A percentile compares a stretch with the other conserved stretches of the same genome.
Evolutionary conservation across 2,797 vertebrate genomes (phyloP).

Genomic region (Antrozous pallidus): DNA sequence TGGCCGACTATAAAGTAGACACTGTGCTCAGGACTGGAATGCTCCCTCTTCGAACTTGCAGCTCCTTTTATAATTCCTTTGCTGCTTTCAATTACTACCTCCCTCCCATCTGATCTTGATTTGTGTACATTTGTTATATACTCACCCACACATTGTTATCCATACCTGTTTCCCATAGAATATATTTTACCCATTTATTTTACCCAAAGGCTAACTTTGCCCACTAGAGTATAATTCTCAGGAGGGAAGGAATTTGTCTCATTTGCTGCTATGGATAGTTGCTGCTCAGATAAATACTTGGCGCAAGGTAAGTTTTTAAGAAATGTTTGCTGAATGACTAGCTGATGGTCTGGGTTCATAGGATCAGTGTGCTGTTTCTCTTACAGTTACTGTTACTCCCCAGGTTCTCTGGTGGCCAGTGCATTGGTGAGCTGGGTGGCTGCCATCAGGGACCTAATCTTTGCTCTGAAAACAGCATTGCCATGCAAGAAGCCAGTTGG

Average conservation of each 20-base stretch:
- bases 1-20: background rate
- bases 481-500: background rate
- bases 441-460: background rate
- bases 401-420: background rate
- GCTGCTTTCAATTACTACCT: background rate
- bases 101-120: background rate
- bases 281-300: background rate
- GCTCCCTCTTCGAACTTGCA: background rate
- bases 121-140: background rate
- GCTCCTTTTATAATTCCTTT: background rate
- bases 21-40: background rate
- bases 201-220: background rate
- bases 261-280: background rate
- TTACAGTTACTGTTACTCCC: too few species aligned
- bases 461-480: background rate
- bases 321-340: background rate
- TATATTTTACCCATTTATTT: background rate
- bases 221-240: background rate
- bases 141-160: background rate
- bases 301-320: background rate
- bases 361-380: background rate
- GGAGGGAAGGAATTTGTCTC: background rate
- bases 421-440: background rate
- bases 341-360: background rate
- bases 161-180: background rate